These are phyloP conservation scores for Drosophila pallidifrons DNA, from an alignment of 1,140 invertebrate species.

Conservation along the genomic window DNA sequence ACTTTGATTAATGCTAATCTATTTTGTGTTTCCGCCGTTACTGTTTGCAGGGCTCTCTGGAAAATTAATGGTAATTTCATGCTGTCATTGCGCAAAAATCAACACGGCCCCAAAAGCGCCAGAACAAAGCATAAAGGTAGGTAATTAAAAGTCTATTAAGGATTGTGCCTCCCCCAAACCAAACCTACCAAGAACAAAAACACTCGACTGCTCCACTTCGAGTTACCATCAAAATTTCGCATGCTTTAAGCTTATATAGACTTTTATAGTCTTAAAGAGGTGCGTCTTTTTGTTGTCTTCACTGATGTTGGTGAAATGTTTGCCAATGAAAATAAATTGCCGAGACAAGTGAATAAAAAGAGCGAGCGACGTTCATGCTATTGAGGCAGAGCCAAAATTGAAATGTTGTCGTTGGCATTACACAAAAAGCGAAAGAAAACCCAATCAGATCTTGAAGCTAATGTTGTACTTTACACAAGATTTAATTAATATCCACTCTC, in stretches of 20 bases:
- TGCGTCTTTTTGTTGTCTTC: conserved; percentile 15
- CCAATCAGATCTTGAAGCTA: conserved; percentile 30
- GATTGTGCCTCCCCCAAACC: conserved; percentile 3
- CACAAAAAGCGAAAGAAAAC: background rate
- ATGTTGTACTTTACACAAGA: conserved; percentile 35
- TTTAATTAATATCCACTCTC: conserved; percentile 43
- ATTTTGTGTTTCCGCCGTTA: conserved; percentile 32
- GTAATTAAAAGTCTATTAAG: conserved; percentile 70
- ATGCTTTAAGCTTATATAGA: conserved; percentile 15
- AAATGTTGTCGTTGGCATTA: conserved; percentile 23
- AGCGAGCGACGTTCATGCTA: too few relatives aligned
- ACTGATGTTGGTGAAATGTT: conserved; percentile 35
- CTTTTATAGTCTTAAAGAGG: conserved; percentile 11
- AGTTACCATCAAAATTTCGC: conserved; percentile 11
- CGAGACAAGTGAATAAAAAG: conserved; percentile 14
- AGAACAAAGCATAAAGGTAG: conserved; percentile 53
- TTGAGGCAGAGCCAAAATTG: conserved; percentile 34
- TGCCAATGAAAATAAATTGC: conserved; percentile 51
- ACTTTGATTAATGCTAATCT: conserved; percentile 43
- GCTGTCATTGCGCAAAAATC: conserved; percentile 56
- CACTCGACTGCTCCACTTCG: background rate
- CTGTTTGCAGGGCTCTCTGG: conserved; percentile 29
- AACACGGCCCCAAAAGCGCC: conserved; percentile 44
- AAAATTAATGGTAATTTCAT: conserved; percentile 63
- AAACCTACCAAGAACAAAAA: background rate